These are phyloP conservation scores for Percina caprodes DNA, from an alignment of 2,113 vertebrate genomes.

Conservation along the genomic window DNA sequence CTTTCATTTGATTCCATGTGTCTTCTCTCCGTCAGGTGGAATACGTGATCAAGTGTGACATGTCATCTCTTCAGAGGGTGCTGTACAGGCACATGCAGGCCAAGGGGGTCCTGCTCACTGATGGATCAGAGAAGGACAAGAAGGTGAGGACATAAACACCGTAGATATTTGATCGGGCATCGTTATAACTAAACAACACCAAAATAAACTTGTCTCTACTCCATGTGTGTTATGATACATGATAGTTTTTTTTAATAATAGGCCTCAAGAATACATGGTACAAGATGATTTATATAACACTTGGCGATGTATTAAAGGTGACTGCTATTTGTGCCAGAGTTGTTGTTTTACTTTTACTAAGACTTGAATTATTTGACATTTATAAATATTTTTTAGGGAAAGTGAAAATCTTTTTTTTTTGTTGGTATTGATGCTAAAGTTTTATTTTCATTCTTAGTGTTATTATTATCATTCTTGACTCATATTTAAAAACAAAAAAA, in stretches of 20 bases:
- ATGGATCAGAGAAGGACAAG: slow-evolving; percentile 97
- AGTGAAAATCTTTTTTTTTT: not conserved
- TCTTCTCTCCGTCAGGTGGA: slow-evolving; percentile 86
- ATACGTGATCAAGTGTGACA: slow-evolving; percentile 98
- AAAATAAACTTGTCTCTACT: not conserved
- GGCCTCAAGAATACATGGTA: not conserved
- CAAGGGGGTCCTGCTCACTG: slow-evolving; percentile 94
- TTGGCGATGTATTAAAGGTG: not conserved
- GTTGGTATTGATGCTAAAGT: not conserved
- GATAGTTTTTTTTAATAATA: not conserved
- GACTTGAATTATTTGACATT: not conserved
- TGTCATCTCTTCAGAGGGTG: slow-evolving; percentile 95
- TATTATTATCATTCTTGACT: not conserved
- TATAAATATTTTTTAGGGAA: not conserved
- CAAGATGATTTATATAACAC: not conserved
- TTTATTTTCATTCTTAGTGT: not conserved
- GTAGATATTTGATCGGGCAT: not conserved
- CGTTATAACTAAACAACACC: not conserved
- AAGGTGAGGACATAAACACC: slow-evolving; percentile 84
- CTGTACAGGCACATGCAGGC: slow-evolving; percentile 98
- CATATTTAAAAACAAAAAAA: not conserved
- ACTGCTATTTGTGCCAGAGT: not conserved
- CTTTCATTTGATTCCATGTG: not conserved
- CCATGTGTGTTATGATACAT: not conserved
- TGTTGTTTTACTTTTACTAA: not conserved